Conservation (phyloP, 2,113 vertebrate genomes). For the Gymnorhina tibicen region DNA sequence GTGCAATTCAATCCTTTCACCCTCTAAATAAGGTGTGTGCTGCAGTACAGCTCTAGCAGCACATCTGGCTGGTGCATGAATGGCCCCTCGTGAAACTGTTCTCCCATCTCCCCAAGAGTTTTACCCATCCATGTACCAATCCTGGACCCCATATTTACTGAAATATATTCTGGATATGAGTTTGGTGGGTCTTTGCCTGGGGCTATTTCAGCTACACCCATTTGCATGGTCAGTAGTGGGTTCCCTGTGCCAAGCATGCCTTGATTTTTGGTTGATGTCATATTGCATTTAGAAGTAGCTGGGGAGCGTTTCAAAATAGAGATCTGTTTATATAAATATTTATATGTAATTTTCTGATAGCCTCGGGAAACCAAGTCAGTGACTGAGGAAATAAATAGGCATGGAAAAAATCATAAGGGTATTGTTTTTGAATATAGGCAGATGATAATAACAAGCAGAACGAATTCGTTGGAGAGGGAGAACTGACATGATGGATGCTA, state of each 20-base stretch:
- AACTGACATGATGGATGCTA: conserved; percentile 13
- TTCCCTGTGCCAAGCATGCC: neutral
- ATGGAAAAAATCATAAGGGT: conserved; percentile 50
- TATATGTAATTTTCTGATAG: neutral
- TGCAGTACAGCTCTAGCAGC: neutral
- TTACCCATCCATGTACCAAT: neutral
- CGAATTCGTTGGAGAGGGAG: neutral
- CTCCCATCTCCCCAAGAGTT: neutral
- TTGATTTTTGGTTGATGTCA: conserved; percentile 26
- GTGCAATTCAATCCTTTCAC: neutral
- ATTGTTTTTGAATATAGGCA: conserved; percentile 55
- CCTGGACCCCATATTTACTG: neutral
- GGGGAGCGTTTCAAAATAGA: conserved; percentile 33
- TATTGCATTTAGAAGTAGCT: conserved; percentile 26
- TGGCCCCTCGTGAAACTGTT: neutral
- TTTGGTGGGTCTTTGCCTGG: neutral
- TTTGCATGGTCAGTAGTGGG: neutral
- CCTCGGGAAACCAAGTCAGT: conserved; percentile 24
- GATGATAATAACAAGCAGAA: conserved; percentile 49
- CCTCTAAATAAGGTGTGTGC: neutral
- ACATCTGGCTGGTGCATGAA: accelerated
- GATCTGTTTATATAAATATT: conserved; percentile 41
- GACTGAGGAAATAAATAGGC: conserved; percentile 35
- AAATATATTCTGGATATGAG: neutral
- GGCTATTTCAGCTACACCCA: neutral